Evolutionary conservation across 2,888 invertebrate genomes (phyloP), one percentile per base, ranked within the genome.

Genomic region (Junonia oenone): DNA sequence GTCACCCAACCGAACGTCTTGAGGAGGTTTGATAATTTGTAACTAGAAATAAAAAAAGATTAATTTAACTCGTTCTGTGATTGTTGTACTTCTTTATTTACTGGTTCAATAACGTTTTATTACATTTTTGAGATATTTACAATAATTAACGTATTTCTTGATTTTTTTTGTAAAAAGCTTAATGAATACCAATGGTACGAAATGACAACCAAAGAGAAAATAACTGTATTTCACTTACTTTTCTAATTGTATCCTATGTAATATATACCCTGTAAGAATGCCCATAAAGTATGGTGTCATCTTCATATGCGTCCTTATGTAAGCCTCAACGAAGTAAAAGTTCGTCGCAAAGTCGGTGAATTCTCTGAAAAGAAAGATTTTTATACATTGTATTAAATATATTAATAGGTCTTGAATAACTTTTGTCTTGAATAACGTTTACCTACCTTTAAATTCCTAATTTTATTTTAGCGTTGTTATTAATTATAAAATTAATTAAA

Each of bases 281-380:
- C 95, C 95, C 69, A 94, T 89, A 58, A 93, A 92, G 68, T 95
- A 95, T 0, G 93, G 91, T n/a, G 91, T 91, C 64, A 94, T 93
- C 69, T 94, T 91, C 93, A 94, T 94, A 63, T 95, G 94, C 0
- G 95, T 95, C 73, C 94, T 94, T n/a, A 94, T 92, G 64, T 95
- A 95, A 0, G 91, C 92, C 55, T 87, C 91, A 38, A 88, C 88
- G 68, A 94, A 95, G 67, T 93, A 95, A 50, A 77, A 78, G 68
- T 94, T 94, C 1, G 82, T 79, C 2, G 92, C 89, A 29, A 95
- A 87, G 66, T 95, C 94, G 29, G 86, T 81, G 14, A 94, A 82
- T 77, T 94, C 94, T 63, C 94, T 95, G 77, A 8, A 48, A 57
- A 51, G 6, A 2, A 3, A 22, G 22, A 22, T 22, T 22, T 22